These are phyloP conservation scores for Drosophila mojavensis DNA, from an alignment of 1,140 invertebrate species.

Conservation along the genomic window DNA sequence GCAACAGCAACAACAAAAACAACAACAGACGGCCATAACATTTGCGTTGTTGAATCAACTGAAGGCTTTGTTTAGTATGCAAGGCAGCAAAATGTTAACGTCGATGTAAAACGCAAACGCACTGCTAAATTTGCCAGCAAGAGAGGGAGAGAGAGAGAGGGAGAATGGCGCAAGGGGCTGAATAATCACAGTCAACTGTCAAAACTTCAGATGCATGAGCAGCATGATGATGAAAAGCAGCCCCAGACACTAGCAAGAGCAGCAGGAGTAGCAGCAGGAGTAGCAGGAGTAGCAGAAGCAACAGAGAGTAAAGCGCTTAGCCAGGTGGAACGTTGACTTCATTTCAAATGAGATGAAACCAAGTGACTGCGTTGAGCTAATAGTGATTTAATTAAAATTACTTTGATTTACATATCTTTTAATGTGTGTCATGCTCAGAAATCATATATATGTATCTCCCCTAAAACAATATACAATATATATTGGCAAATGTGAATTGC, in stretches of 20 bases:
- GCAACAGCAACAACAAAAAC: conserved; percentile 27
- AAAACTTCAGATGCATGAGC: conserved; percentile 77
- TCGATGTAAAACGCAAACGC: conserved; percentile 73
- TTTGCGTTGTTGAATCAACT: conserved; percentile 47
- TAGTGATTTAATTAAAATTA: conserved; percentile 4
- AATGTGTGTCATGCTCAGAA: not conserved
- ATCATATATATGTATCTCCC: too few species aligned
- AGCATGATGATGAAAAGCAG: conserved; percentile 73
- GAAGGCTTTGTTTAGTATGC: conserved; percentile 72
- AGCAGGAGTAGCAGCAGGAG: conserved; percentile 28
- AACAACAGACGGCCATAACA: conserved; percentile 42
- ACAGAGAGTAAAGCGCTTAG: not conserved
- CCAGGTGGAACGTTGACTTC: not conserved
- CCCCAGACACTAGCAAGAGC: not conserved
- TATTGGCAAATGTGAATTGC: too few species aligned
- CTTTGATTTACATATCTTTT: too few species aligned
- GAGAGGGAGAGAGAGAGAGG: conserved; percentile 11
- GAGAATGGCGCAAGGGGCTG: not conserved
- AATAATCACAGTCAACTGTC: conserved; percentile 79
- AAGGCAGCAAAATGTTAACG: conserved; percentile 77
- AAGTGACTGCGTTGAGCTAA: not conserved
- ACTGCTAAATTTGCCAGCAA: conserved; percentile 65
- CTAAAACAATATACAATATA: too few species aligned
- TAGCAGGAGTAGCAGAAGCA: not conserved
- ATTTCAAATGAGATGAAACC: not conserved